phyloP scores from a whole-genome alignment of 2,797 vertebrate genomes.

The Melanotaenia parkinsoni region DNA sequence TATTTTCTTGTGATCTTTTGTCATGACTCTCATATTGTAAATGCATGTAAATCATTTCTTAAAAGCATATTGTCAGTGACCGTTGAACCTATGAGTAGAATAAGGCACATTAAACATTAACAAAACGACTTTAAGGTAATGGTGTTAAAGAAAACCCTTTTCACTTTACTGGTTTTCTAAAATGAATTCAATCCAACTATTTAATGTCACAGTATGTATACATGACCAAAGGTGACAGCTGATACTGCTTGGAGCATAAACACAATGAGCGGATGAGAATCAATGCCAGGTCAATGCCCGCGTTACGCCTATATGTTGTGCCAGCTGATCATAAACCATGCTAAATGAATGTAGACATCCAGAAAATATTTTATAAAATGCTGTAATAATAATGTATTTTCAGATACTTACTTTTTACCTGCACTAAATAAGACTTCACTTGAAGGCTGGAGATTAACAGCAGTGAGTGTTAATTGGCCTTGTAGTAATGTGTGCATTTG shows the following conservation, averaged over 20 bases:
- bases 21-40: neutral
- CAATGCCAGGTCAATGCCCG: constrained; percentile 71
- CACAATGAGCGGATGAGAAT: constrained; percentile 49
- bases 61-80: neutral
- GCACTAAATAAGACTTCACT: constrained; percentile 14
- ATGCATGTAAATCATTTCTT: neutral
- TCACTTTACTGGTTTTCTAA: constrained; percentile 3
- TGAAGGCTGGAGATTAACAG: constrained; percentile 38
- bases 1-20: constrained; percentile 9
- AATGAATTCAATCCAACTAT: neutral
- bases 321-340: constrained; percentile 55
- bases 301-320: constrained; percentile 47
- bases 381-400: neutral
- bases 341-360: constrained; percentile 27
- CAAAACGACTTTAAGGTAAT: neutral
- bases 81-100: neutral
- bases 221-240: constrained; percentile 12
- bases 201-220: constrained; percentile 10
- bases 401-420: constrained; percentile 14
- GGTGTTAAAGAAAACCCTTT: neutral
- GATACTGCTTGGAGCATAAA: constrained; percentile 46
- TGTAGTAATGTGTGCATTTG: constrained; percentile 35
- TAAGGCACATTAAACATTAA: constrained; percentile 9
- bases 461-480: constrained; percentile 56
- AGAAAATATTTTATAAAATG: neutral